Evolutionary conservation across 2,797 vertebrate species (phyloP), one percentile per base, ranked within the genome.

Genomic region (Chiroxiphia lanceolata): DNA sequence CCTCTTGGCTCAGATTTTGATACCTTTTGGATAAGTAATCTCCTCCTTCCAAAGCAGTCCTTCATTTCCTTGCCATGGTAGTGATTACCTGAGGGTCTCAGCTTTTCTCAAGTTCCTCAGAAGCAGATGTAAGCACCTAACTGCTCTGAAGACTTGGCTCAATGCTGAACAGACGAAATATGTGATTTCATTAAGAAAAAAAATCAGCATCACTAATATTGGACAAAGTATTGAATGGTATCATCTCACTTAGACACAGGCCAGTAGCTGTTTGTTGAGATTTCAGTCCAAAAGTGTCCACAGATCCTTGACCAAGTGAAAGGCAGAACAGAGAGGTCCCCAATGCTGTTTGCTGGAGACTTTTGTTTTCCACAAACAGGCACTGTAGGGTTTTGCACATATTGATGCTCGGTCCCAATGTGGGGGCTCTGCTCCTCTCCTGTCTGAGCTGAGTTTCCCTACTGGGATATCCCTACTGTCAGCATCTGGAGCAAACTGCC

Each of bases 331-430:
- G 10, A 36, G 29, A 59, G 8, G 26, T 33, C 29, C 17, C 23
- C 47, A 21, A 9, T 29, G 18, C 4, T 84, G 2, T 63, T 82
- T 85, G n/a, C 40, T 56, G n/a, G 75, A 64, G 21, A 9, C 6
- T 50, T 59, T 23, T 20, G 0, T 10, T 60, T 51, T 61, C 56
- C 51, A 61, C 47, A 74, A 64, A 23, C 18, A 50, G 38, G 8
- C 22, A 10, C 17, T 27, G 8, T 6, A 40, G n/a, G 12, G 26
- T 25, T 80, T 70, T 61, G 33, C 14, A 44, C 11, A 29, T 12
- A 15, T 34, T 10, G 8, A 64, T 34, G 31, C 36, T 12, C 11
- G 27, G 29, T 33, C 26, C n/a, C 56, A 33, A 1, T 0, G 0
- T 36, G 33, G 9, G 20, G 6, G 31, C 26, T 80, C 40, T 45